Conservation (phyloP, 2,113 vertebrate genomes). For the Columbina picui region DNA sequence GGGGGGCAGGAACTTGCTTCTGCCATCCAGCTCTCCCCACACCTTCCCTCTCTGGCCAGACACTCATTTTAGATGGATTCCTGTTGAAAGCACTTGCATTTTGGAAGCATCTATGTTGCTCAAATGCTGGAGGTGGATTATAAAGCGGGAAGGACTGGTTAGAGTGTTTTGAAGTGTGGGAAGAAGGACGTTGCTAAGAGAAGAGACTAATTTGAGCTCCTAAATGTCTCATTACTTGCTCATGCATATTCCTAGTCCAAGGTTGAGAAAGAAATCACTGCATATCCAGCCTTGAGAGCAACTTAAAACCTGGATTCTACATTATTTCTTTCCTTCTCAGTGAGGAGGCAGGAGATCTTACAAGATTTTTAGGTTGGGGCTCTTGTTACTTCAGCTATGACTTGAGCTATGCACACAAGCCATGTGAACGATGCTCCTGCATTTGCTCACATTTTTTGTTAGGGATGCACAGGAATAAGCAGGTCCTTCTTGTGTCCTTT, state of each 20-base stretch:
- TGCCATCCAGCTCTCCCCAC: neutral
- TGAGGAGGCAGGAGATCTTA: neutral
- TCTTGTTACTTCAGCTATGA: neutral
- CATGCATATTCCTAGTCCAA: conserved; percentile 45
- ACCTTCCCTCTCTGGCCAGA: neutral
- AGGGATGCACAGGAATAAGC: neutral
- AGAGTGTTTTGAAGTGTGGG: conserved; percentile 22
- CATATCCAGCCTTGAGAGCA: neutral
- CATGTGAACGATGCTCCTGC: neutral
- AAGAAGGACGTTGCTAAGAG: conserved; percentile 63
- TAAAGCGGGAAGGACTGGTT: conserved; percentile 30
- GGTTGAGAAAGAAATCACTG: conserved; percentile 11
- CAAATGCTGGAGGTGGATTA: conserved; percentile 39
- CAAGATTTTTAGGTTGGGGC: neutral
- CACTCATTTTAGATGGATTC: neutral
- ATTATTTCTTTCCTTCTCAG: neutral
- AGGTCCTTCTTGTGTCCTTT: neutral
- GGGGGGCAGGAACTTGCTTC: neutral
- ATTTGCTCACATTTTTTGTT: neutral
- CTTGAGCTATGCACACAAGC: neutral
- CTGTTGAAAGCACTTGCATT: neutral
- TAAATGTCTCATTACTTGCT: conserved; percentile 55
- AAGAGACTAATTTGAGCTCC: conserved; percentile 44
- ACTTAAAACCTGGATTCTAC: neutral
- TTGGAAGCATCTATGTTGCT: neutral